Conservation (phyloP, 2,113 vertebrate genomes). For the Gambusia affinis region DNA sequence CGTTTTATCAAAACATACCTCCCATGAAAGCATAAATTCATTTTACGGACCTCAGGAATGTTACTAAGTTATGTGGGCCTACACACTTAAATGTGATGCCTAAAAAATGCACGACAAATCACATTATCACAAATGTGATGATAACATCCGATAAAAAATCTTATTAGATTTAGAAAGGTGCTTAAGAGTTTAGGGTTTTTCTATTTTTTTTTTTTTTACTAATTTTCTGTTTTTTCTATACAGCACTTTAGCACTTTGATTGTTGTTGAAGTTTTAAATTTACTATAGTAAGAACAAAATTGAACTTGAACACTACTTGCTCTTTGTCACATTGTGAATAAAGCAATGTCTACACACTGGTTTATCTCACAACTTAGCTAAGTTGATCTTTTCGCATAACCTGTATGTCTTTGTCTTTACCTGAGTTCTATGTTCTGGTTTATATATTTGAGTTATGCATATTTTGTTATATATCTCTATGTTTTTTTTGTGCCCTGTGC, state of each 20-base stretch:
- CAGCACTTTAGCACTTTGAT: not conserved
- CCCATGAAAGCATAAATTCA: conserved; percentile 52
- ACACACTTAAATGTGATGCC: not conserved
- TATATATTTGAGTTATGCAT: not conserved
- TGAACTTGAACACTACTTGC: not conserved
- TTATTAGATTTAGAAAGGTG: not conserved
- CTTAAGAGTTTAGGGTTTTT: not conserved
- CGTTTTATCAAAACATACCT: conserved; percentile 39
- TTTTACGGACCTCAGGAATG: conserved; percentile 70
- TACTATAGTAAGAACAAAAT: not conserved
- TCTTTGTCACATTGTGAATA: not conserved
- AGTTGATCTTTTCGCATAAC: not conserved
- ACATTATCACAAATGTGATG: not conserved
- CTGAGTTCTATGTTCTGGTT: not conserved
- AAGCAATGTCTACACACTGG: not conserved
- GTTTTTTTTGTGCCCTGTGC: not conserved
- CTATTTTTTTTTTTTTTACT: not conserved
- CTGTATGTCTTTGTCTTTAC: not conserved
- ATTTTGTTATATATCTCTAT: not conserved
- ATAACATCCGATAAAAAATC: not conserved
- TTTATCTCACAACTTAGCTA: not conserved
- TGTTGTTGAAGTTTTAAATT: not conserved
- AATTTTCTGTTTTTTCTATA: not conserved
- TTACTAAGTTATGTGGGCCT: conserved; percentile 41
- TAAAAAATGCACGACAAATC: not conserved